Evolutionary conservation across 2,888 invertebrate genomes (phyloP).

Genomic region (Timema cristinae): DNA sequence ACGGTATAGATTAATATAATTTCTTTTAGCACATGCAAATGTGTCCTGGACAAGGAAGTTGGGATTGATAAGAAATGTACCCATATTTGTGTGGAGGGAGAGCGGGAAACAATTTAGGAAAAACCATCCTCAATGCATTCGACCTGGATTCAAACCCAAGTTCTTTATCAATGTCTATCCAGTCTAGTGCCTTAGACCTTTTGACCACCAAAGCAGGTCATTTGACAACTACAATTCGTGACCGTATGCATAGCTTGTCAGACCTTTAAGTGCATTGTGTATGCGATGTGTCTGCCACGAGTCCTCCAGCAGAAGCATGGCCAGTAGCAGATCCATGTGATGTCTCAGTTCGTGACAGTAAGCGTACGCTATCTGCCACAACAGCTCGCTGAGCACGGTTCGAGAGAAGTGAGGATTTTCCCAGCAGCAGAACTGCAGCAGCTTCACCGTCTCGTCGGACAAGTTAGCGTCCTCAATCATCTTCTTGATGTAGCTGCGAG

Average conservation of each 20-base stretch:
- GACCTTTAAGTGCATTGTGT: conserved; percentile 87
- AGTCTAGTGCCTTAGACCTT: no score
- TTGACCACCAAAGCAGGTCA: conserved; percentile 56
- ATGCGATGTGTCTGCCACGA: conserved; percentile 95
- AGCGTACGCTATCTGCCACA: conserved; percentile 88
- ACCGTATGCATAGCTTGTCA: conserved; percentile 70
- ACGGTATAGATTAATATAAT: no score
- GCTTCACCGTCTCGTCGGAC: conserved; percentile 84
- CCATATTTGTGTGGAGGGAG: no score
- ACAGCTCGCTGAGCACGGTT: conserved; percentile 79
- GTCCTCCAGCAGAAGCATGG: conserved; percentile 86
- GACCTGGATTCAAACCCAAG: no score
- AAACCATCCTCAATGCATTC: no score
- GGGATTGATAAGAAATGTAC: no score
- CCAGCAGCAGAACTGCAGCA: conserved; percentile 93
- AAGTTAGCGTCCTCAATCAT: conserved; percentile 90
- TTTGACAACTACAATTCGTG: conserved; percentile 89
- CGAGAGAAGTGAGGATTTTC: conserved; percentile 94
- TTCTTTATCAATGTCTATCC: no score
- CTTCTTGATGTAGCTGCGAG: conserved; percentile 81
- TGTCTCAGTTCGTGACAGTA: conserved; percentile 93
- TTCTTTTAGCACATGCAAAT: no score
- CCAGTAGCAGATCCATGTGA: conserved; percentile 83
- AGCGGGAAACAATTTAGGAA: no score
- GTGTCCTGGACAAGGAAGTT: no score